Evolutionary conservation across 2,797 vertebrate species (phyloP), one percentile per base, ranked within the genome.

Genomic region (Spea hammondii): DNA sequence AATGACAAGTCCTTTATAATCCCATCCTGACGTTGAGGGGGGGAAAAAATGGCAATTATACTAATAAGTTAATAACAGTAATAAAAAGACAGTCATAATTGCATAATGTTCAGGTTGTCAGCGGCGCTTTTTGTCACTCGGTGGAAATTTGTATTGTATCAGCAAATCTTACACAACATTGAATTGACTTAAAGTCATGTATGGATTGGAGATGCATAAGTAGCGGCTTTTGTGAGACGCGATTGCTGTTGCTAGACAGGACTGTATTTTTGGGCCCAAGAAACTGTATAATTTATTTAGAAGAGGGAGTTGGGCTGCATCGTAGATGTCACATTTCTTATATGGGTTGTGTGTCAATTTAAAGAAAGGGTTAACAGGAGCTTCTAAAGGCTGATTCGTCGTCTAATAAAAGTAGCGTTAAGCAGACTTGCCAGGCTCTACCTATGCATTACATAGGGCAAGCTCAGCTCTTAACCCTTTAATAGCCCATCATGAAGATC

Each of bases 61-160:
- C 87, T 91, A 93, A 92, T 92, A 93, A 93, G 93, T 93, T 92
- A 94, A 93, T 92, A 92, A 91, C 85, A 90, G 86, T 91, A 93
- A 92, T 93, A 92, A 92, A 89, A 91, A 93, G 93, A 93, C 92
- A 92, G 90, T 91, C 88, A 90, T 91, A 92, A 92, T 91, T 92
- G 89, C 88, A 90, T 90, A 92, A 91, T 92, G 91, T 91, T 90
- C 89, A 92, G 89, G 90, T 94, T 94, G 93, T 94, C 93, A 94
- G 85, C 83, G 85, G 84, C 85, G 85, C 85, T 89, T 90, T 89
- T 74, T 89, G 88, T 90, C 90, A 91, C 87, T 88, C 83, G 91
- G 85, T 80, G 88, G 77, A 88, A 91, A 90, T 90, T 91, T 91
- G 89, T 89, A 91, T 91, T 85, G 89, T 89, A 89, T 90, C 85